Percentiles rank a stretch among this genome's conserved stretches.
Conservation (phyloP, 2,797 vertebrate species). For the Emydoidea blandingii region DNA sequence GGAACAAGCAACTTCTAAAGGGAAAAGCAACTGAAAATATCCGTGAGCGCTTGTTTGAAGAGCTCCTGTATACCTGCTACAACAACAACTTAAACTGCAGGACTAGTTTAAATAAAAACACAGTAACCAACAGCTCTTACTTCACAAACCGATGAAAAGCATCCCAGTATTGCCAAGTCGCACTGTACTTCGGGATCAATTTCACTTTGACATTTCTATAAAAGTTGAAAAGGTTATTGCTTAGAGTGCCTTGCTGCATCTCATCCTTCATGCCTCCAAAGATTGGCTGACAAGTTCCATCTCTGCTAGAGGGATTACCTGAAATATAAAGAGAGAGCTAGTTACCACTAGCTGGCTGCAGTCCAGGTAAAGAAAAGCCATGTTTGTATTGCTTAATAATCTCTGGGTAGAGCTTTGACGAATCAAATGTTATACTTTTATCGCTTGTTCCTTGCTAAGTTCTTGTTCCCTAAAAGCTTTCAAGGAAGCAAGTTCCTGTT, state of each 20-base stretch:
- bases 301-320: constrained; percentile 57
- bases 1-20: not conserved
- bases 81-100: not conserved
- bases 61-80: not conserved
- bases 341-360: not conserved
- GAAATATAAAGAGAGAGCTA: constrained; percentile 49
- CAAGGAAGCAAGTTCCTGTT: not conserved
- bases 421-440: accelerated
- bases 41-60: not conserved
- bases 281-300: not conserved
- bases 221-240: not conserved
- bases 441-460: not conserved
- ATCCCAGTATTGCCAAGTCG: accelerated
- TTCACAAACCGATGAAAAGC: not conserved
- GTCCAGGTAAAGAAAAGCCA: not conserved
- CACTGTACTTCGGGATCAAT: accelerated
- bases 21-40: not conserved
- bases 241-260: not conserved
- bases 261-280: constrained; percentile 8
- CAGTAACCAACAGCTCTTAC: not conserved
- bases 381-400: not conserved
- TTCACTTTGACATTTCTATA: not conserved
- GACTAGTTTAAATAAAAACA: accelerated
- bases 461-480: not conserved
- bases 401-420: accelerated